A percentile compares a stretch with the other conserved stretches of the same genome.
Conservation (phyloP, 2,888 invertebrate genomes). For the Spilarctia lutea region DNA sequence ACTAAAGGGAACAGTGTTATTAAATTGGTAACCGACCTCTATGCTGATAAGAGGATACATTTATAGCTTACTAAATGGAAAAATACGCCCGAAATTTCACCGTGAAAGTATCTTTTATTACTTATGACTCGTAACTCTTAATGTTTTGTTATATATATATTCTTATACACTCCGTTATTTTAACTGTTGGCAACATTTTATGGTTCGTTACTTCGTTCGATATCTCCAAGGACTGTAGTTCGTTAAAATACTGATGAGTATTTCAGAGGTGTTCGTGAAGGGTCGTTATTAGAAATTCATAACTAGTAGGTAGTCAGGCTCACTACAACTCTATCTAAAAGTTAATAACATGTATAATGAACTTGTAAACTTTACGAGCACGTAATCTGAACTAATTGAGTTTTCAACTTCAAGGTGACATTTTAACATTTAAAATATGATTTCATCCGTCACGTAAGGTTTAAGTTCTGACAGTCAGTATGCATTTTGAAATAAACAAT, state of each 20-base stretch:
- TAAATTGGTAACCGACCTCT: conserved; percentile 4
- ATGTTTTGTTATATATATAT: conserved; percentile 27
- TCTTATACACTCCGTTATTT: conserved; percentile 35
- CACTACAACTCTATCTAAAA: conserved; percentile 19
- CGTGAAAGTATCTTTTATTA: conserved; percentile 45
- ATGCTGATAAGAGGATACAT: conserved; percentile 7
- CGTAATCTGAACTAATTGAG: conserved; percentile 11
- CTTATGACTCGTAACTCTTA: conserved; percentile 31
- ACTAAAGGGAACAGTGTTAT: neutral
- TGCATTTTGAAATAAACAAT: neutral
- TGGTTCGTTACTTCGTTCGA: conserved; percentile 53
- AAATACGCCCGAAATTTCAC: conserved; percentile 32
- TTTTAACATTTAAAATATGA: neutral
- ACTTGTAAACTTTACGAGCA: conserved; percentile 13
- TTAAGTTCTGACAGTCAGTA: neutral
- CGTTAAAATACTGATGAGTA: conserved; percentile 45
- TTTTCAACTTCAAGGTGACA: neutral
- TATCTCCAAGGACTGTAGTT: conserved; percentile 56
- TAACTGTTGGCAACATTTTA: conserved; percentile 45
- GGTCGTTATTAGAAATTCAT: conserved; percentile 45
- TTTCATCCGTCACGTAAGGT: neutral
- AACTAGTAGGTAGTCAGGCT: conserved; percentile 25
- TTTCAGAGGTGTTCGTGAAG: conserved; percentile 50
- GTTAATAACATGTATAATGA: conserved; percentile 18
- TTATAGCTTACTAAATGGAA: conserved; percentile 23